Evolutionary conservation across 2,113 vertebrate species (phyloP).

Genomic region (Scomber japonicus): DNA sequence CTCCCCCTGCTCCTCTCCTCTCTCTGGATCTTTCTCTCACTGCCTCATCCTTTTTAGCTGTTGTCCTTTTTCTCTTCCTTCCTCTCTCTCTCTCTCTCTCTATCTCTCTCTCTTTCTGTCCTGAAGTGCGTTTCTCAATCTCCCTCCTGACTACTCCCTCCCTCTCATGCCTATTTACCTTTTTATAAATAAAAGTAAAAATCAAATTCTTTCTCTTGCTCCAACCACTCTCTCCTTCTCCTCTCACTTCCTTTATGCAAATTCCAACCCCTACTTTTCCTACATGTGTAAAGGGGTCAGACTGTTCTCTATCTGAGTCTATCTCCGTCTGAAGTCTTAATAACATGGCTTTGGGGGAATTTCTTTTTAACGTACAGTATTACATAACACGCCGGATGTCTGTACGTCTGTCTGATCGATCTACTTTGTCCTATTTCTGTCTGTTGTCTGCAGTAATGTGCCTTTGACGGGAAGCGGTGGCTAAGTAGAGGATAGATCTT

Average conservation of each 20-base stretch:
- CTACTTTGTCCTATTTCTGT: conserved; percentile 51
- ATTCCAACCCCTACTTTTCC: conserved; percentile 33
- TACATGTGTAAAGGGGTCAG: conserved; percentile 26
- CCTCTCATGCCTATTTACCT: conserved; percentile 48
- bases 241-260: conserved; percentile 36
- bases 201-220: conserved; percentile 33
- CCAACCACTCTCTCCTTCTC: conserved; percentile 23
- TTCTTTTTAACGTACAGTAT: conserved; percentile 46
- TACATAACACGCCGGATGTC: conserved; percentile 51
- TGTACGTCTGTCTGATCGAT: conserved; percentile 56
- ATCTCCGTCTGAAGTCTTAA: conserved; percentile 42
- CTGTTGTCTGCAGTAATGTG: conserved; percentile 53
- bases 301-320: conserved; percentile 24
- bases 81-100: conserved; percentile 47
- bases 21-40: conserved; percentile 58
- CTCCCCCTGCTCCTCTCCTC: conserved; percentile 60
- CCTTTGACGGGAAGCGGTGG: conserved; percentile 52
- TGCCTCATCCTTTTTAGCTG: conserved; percentile 68
- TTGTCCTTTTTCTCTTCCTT: conserved; percentile 61
- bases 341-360: conserved; percentile 45
- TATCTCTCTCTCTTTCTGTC: conserved; percentile 46
- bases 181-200: conserved; percentile 17
- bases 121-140: conserved; percentile 56
- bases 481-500: conserved; percentile 70
- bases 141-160: conserved; percentile 19